Conservation (phyloP, 2,888 invertebrate genomes). For the Myopa testacea region DNA sequence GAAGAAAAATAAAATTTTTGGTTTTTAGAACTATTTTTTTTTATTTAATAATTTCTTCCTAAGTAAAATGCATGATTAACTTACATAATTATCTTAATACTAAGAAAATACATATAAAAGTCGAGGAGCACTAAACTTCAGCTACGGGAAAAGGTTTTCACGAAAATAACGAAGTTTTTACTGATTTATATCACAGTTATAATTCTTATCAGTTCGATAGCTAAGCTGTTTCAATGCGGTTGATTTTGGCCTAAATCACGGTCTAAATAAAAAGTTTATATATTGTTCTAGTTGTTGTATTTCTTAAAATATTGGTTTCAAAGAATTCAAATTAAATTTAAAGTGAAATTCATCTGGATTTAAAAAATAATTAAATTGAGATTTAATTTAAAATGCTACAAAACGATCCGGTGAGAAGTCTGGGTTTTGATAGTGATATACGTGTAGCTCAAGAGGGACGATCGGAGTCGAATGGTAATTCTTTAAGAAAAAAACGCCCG, state of each 20-base stretch:
- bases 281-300: not conserved
- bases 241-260: not conserved
- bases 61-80: too few species aligned
- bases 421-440: slow-evolving; percentile 66
- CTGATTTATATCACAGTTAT: too few species aligned
- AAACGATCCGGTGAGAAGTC: slow-evolving; percentile 63
- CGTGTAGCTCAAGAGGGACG: slow-evolving; percentile 61
- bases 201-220: slow-evolving; percentile 27
- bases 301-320: not conserved
- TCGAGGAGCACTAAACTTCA: too few species aligned
- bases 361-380: not conserved
- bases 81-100: too few species aligned
- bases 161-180: too few species aligned
- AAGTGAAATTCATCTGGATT: not conserved
- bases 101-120: too few species aligned
- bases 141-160: too few species aligned
- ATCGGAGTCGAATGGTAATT: slow-evolving; percentile 61
- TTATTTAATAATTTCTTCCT: too few species aligned
- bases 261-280: not conserved
- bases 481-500: slow-evolving; percentile 1
- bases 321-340: not conserved
- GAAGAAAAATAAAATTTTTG: too few species aligned
- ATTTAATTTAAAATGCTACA: slow-evolving; percentile 59
- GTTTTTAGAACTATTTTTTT: too few species aligned
- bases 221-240: slow-evolving; percentile 25